These are phyloP conservation scores for Ditula angustiorana DNA, from an alignment of 2,888 invertebrate genomes.

Conservation along the genomic window DNA sequence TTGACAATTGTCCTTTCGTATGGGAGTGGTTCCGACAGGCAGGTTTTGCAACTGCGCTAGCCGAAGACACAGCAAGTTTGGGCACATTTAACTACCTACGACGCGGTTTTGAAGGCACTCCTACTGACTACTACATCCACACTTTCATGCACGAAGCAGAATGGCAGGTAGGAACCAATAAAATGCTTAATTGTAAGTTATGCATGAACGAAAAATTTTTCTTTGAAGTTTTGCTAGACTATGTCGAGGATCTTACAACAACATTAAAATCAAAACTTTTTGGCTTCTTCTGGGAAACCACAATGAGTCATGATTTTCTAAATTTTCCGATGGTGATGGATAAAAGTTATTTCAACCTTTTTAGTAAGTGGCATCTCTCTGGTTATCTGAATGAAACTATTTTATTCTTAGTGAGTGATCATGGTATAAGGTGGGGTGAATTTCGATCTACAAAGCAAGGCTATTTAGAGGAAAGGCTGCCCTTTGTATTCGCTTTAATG, in stretches of 20 bases:
- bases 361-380: slow-evolving; percentile 76
- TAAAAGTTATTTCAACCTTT: slow-evolving; percentile 81
- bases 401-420: slow-evolving; percentile 93
- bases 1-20: slow-evolving; percentile 90
- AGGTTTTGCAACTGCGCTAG: slow-evolving; percentile 91
- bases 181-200: slow-evolving; percentile 84
- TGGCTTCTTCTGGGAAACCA: slow-evolving; percentile 92
- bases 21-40: slow-evolving; percentile 91
- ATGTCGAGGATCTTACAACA: slow-evolving; percentile 85
- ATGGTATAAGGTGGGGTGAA: slow-evolving; percentile 93
- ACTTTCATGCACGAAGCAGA: slow-evolving; percentile 88
- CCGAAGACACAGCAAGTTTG: slow-evolving; percentile 91
- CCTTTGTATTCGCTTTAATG: slow-evolving; percentile 89
- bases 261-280: slow-evolving; percentile 87
- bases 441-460: slow-evolving; percentile 93
- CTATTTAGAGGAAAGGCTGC: slow-evolving; percentile 93
- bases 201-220: slow-evolving; percentile 88
- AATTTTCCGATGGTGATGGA: slow-evolving; percentile 91
- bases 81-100: slow-evolving; percentile 91
- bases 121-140: slow-evolving; percentile 93
- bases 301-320: slow-evolving; percentile 92
- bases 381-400: slow-evolving; percentile 87
- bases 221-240: slow-evolving; percentile 88
- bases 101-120: slow-evolving; percentile 88
- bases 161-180: slow-evolving; percentile 84